Percentiles rank a stretch among this genome's conserved stretches.
Conservation (phyloP, 2,797 vertebrate genomes). For the Gorsachius magnificus region DNA sequence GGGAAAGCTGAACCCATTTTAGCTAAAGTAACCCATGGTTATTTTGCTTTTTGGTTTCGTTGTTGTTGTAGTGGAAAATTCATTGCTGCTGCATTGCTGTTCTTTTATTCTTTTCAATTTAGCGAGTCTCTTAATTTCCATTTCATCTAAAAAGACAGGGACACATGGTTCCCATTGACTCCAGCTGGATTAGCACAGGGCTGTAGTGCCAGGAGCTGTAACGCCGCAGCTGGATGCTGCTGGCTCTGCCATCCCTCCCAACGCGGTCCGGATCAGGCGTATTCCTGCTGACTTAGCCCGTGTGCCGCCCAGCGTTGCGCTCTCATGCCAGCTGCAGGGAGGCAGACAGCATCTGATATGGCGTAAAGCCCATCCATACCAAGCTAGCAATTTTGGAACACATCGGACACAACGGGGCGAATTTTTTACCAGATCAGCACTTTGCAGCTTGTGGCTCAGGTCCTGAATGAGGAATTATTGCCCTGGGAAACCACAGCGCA, state of each 20-base stretch:
- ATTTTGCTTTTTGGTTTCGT: background rate
- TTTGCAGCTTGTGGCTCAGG: background rate
- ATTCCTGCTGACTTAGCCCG: background rate
- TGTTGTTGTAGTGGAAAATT: background rate
- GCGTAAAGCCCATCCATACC: rapidly evolving
- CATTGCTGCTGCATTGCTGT: background rate
- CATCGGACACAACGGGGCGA: background rate
- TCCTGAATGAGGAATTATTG: background rate
- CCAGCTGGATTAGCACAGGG: background rate
- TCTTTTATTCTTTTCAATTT: background rate
- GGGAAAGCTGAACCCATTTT: background rate
- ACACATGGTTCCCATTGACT: background rate
- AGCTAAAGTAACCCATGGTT: rapidly evolving
- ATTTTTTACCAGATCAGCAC: background rate
- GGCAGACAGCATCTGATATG: background rate
- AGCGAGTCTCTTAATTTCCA: background rate
- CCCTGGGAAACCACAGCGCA: rapidly evolving
- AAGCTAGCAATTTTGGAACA: background rate
- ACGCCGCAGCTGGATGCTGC: background rate
- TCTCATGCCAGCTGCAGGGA: background rate
- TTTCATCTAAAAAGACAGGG: background rate
- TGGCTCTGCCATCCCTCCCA: background rate
- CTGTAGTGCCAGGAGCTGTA: background rate
- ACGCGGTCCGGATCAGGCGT: rapidly evolving
- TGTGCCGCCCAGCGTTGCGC: rapidly evolving